Conservation (phyloP, 2,797 vertebrate genomes). For the Danio kyathit region DNA sequence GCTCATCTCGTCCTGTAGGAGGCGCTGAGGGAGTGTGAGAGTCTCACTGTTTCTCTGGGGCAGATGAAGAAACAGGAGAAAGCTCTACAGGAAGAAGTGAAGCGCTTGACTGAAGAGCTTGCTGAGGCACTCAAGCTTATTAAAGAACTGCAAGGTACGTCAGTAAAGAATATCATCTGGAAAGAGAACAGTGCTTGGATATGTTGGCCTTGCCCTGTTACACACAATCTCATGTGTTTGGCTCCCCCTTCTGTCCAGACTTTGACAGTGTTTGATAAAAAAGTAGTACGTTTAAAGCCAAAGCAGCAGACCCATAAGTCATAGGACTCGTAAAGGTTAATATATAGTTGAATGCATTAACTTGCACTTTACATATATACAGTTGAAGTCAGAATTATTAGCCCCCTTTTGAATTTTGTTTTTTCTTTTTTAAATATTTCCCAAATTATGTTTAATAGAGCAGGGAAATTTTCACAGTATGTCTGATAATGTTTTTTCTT, state of each 20-base stretch:
- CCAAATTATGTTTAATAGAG: too few species aligned
- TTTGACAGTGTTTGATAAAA: conserved; percentile 8
- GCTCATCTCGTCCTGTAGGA: conserved; percentile 67
- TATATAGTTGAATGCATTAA: too few species aligned
- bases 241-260: conserved; percentile 63
- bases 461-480: too few species aligned
- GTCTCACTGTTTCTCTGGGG: conserved; percentile 73
- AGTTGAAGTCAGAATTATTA: too few species aligned
- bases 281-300: background rate
- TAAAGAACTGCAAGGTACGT: conserved; percentile 80
- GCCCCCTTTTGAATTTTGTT: too few species aligned
- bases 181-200: background rate
- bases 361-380: too few species aligned
- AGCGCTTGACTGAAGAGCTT: conserved; percentile 74
- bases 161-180: background rate
- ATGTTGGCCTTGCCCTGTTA: background rate
- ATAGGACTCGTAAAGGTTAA: too few species aligned
- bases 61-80: conserved; percentile 78
- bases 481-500: too few species aligned
- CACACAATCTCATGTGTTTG: background rate
- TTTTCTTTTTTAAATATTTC: too few species aligned
- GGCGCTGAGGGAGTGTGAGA: conserved; percentile 71
- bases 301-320: background rate
- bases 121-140: conserved; percentile 74
- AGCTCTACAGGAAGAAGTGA: conserved; percentile 78